Evolutionary conservation across 2,113 vertebrate genomes (phyloP), one percentile per base, ranked within the genome.

Genomic region (Probosciger aterrimus): DNA sequence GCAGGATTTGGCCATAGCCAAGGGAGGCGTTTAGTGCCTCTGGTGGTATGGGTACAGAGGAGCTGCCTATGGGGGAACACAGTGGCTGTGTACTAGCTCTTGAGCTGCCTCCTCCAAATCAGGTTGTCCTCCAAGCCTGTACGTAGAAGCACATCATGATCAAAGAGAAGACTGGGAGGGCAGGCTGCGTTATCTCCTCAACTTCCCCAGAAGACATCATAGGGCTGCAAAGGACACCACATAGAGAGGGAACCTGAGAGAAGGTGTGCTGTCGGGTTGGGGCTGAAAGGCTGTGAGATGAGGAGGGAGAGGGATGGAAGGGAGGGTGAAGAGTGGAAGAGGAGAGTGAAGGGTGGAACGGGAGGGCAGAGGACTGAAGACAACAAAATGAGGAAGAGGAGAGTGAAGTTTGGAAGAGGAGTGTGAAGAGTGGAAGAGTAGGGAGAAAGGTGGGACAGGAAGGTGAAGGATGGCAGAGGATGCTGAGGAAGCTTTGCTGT

Each of bases 11-110:
- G 24, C 24, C 1, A 1, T 14, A 2, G 2, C 47, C 11, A 33
- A 53, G 27, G 18, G 24, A 80, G 24, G 16, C 15, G 18, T 1
- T 0, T 4, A 7, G 41, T 49, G 35, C 20, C 23, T 30, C 12
- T 57, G 30, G 33, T 70, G 49, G 25, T 39, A 20, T 3, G 24
- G 28, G 37, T 20, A 70, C 30, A 46, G 70, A 64, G 37, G 24
- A 46, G 37, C 20, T 24, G 49, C 8, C 55, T 35, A 5, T 7
- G 33, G 27, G 17, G 68, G 33, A 49, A 22, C 18, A 9, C 31
- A 6, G 4, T 23, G 27, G 41, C 31, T 63, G 16, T 0, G 5
- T 55, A 49, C 23, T 53, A 49, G 46, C 27, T 57, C 47, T 62
- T 67, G 39, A 8, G 2, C 46, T 75, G 25, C 47, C 46, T 55